Base-by-base conservation (phyloP, 1,140 invertebrate species). In the Cotesia typhae region DNA sequence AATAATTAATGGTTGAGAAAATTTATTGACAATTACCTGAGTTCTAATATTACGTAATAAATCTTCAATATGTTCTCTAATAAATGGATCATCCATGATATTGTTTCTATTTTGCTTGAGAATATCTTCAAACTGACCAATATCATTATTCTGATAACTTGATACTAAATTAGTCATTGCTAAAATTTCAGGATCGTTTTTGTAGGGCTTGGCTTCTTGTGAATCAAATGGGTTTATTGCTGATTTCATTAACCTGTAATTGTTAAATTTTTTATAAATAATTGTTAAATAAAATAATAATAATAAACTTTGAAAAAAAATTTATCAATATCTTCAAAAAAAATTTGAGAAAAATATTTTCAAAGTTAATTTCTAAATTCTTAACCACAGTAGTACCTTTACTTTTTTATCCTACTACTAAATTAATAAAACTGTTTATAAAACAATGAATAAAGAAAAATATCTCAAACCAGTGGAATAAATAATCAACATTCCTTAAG, bases 161-260 rank as follows among this genome's bases (percentile, higher is more conserved):
- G 95, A 95, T 12, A 99, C 98, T 78, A 99, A 89, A 88, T 99
- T 98, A 5, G 98, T 99, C 97, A 99, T 99, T 1, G 98, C 98
- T 70, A 99, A 88, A 80, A 99, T 99, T 89, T 99, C 98, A 4
- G 97, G 96, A 88, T 99, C 98, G 86, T 99, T 99, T 88, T 99
- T 99, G 82, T 99, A 99, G 0, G 98, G 97, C 84, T 99, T 99
- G 0, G 98, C 98, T 90, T 99, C 98, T 91, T 99, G 98, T 1
- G 97, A 99, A 88, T 99, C 98, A 87, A 99, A 99, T 4, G 98
- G 98, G 89, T 99, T 99, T 70, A 99, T 99, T 20, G 96, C 97
- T n/a, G 98, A 99, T 86, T 98, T 98, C 96, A 98, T 98, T 70
- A 98, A 89, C 95, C 95, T 97, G 79, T 38, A 83, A 79, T 20